Percentiles rank a stretch among this genome's conserved stretches.
phyloP scores from a whole-genome alignment of 1,140 invertebrate species.

The Sipha flava region DNA sequence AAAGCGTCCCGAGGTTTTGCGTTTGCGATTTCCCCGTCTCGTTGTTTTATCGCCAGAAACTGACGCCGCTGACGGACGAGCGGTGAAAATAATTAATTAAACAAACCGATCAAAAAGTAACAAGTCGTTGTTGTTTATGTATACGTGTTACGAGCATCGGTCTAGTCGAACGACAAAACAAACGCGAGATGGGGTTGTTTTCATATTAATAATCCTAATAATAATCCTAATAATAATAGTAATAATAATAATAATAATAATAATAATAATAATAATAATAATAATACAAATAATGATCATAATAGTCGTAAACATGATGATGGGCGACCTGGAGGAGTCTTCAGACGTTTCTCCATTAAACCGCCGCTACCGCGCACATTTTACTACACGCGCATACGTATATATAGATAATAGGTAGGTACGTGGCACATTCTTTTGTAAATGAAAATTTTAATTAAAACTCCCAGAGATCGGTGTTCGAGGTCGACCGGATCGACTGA shows the following conservation, averaged over 20 bases:
- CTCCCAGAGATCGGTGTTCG: neutral
- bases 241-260: neutral
- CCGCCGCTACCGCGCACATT: neutral
- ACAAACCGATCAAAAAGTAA: neutral
- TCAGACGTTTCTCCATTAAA: neutral
- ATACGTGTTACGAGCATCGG: neutral
- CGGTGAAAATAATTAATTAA: neutral
- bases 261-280: neutral
- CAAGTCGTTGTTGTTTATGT: neutral
- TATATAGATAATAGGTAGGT: neutral
- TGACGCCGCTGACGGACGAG: neutral
- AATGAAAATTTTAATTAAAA: constrained; percentile 14
- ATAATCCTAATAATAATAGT: neutral
- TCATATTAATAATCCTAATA: neutral
- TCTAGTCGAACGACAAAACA: neutral
- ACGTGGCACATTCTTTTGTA: neutral
- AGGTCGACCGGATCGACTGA: neutral
- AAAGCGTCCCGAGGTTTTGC: too few relatives aligned
- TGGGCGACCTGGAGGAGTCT: neutral
- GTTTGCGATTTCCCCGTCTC: too few relatives aligned
- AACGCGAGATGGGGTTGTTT: neutral
- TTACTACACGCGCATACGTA: neutral
- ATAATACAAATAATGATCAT: neutral
- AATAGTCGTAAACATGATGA: neutral
- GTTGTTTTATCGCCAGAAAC: too few relatives aligned